phyloP scores from a whole-genome alignment of 2,113 vertebrate genomes.

The Gopherus flavomarginatus region DNA sequence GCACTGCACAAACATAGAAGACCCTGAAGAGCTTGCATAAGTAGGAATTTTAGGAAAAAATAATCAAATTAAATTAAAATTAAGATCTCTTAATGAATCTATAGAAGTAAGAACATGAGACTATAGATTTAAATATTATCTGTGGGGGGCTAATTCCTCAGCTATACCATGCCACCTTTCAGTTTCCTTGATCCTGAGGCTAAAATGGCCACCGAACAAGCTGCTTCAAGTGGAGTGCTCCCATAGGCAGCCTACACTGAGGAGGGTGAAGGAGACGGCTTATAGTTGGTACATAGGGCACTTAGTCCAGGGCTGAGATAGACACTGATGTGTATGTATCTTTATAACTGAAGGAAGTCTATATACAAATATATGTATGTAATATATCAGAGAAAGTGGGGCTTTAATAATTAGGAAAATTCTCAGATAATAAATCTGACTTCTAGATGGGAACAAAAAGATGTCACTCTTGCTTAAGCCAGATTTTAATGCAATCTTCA shows the following conservation, averaged over 20 bases:
- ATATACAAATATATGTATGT: slow-evolving; percentile 62
- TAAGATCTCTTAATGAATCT: neutral
- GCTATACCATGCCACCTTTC: neutral
- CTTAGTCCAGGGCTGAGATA: neutral
- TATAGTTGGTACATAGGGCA: neutral
- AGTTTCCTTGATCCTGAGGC: neutral
- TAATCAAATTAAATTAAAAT: neutral
- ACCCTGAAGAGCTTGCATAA: neutral
- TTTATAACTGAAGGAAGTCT: slow-evolving; percentile 53
- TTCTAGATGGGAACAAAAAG: slow-evolving; percentile 78
- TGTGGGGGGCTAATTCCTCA: neutral
- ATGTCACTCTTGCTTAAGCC: slow-evolving; percentile 73
- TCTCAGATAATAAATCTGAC: slow-evolving; percentile 71
- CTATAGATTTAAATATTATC: neutral
- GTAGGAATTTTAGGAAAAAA: neutral
- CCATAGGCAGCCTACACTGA: neutral
- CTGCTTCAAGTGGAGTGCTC: neutral
- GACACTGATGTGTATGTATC: neutral
- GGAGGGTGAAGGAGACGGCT: no score
- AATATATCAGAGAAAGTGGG: slow-evolving; percentile 62
- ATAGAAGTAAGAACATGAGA: fast-evolving
- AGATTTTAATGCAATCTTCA: slow-evolving; percentile 79
- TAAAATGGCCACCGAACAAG: neutral
- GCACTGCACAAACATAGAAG: neutral
- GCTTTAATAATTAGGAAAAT: slow-evolving; percentile 73